These are phyloP conservation scores for Carassius carassius DNA, from an alignment of 2,113 vertebrate species.

Conservation along the genomic window DNA sequence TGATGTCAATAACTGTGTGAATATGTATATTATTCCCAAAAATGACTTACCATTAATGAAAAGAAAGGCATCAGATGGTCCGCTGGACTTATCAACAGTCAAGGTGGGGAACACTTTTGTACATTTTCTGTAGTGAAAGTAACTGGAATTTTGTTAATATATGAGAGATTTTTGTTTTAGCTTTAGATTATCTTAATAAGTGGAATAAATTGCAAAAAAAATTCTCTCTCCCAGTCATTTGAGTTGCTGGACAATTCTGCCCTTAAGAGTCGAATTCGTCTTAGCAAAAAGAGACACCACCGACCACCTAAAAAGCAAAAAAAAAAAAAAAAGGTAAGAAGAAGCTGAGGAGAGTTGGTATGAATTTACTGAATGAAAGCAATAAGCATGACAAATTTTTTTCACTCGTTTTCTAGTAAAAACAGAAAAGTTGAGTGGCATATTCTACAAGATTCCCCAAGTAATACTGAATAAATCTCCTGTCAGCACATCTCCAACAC, in stretches of 20 bases:
- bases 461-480: background rate
- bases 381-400: background rate
- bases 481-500: background rate
- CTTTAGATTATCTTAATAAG: background rate
- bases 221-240: slow-evolving; percentile 17
- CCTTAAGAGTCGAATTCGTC: slow-evolving; percentile 42
- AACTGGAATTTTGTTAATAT: background rate
- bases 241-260: slow-evolving; percentile 54
- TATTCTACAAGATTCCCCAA: slow-evolving; percentile 15
- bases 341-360: too few relatives aligned
- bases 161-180: background rate
- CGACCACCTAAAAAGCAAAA: slow-evolving; percentile 33
- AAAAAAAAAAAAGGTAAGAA: slow-evolving; percentile 19
- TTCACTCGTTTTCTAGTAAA: background rate
- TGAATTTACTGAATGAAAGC: background rate
- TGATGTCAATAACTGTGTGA: slow-evolving; percentile 38
- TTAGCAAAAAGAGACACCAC: slow-evolving; percentile 53
- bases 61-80: background rate
- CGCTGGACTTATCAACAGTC: slow-evolving; percentile 44
- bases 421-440: background rate
- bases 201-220: slow-evolving; percentile 6
- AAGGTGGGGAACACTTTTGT: slow-evolving; percentile 38
- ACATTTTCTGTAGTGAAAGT: too few relatives aligned
- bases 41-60: background rate
- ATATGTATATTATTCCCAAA: slow-evolving; percentile 34